phyloP scores from a whole-genome alignment of 2,888 invertebrate species.

The Neocrepidodera transversa region DNA sequence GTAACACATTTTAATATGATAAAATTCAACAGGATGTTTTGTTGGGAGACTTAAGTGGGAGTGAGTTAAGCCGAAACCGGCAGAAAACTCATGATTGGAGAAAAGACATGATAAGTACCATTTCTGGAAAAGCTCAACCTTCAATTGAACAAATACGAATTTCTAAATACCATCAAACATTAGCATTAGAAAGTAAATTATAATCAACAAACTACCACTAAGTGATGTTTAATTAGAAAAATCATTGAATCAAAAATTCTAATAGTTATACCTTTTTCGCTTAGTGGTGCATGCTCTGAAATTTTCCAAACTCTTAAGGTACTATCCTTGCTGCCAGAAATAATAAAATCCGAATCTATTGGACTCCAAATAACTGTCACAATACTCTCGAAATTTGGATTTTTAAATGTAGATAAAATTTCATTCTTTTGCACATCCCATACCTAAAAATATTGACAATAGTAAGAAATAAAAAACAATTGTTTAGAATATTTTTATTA shows the following conservation, averaged over 20 bases:
- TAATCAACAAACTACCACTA: too few species aligned
- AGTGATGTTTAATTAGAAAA: too few species aligned
- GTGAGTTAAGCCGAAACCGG: too few species aligned
- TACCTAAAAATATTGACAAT: slow-evolving; percentile 60
- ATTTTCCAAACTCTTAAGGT: slow-evolving; percentile 72
- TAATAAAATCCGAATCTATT: slow-evolving; percentile 65
- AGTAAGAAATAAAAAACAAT: neutral
- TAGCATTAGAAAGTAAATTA: too few species aligned
- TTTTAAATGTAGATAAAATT: slow-evolving; percentile 67
- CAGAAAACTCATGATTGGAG: too few species aligned
- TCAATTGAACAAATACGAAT: too few species aligned
- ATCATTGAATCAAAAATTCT: too few species aligned
- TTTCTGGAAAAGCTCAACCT: too few species aligned
- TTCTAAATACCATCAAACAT: too few species aligned
- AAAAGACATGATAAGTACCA: too few species aligned
- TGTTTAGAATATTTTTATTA: slow-evolving; percentile 6
- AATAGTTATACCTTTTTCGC: slow-evolving; percentile 47
- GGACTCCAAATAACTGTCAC: slow-evolving; percentile 71
- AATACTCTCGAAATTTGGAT: slow-evolving; percentile 65
- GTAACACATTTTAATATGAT: too few species aligned
- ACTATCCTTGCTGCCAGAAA: slow-evolving; percentile 73
- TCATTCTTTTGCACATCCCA: slow-evolving; percentile 68
- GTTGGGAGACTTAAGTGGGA: neutral
- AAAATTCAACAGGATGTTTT: too few species aligned
- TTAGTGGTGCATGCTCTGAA: slow-evolving; percentile 59